These are phyloP conservation scores for Parnassius glacialis DNA, from an alignment of 2,888 invertebrate species.

Conservation along the genomic window DNA sequence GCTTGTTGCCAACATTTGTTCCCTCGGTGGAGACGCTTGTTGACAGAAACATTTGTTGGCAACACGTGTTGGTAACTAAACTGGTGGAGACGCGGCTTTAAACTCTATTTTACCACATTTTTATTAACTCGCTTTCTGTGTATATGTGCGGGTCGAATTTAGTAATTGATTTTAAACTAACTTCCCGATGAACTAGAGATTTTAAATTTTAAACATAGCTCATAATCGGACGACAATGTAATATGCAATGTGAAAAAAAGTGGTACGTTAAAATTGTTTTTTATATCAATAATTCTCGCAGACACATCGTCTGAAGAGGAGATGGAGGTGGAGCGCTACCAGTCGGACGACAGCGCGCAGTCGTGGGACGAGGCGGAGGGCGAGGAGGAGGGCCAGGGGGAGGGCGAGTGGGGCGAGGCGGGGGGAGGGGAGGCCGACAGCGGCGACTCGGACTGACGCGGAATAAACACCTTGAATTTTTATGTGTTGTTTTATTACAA, in stretches of 20 bases:
- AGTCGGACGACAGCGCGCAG: slow-evolving; percentile 56
- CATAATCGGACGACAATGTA: too few relatives aligned
- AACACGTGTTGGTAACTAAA: too few relatives aligned
- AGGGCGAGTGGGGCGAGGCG: slow-evolving; percentile 30
- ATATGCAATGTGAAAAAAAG: background rate
- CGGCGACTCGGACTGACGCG: slow-evolving; percentile 43
- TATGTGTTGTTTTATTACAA: slow-evolving; percentile 23
- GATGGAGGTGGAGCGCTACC: slow-evolving; percentile 54
- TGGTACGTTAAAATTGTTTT: background rate
- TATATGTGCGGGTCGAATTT: too few relatives aligned
- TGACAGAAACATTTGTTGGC: too few relatives aligned
- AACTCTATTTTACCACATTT: too few relatives aligned
- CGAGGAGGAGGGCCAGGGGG: slow-evolving; percentile 33
- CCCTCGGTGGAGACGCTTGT: too few relatives aligned
- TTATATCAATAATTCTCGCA: slow-evolving; percentile 31
- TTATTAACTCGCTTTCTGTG: too few relatives aligned
- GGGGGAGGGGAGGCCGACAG: slow-evolving; percentile 31
- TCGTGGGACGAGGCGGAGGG: slow-evolving; percentile 53
- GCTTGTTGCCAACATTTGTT: too few relatives aligned
- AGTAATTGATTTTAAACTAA: too few relatives aligned
- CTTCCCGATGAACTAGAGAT: too few relatives aligned
- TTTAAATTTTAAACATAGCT: too few relatives aligned
- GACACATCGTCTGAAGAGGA: slow-evolving; percentile 70
- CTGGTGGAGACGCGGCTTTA: too few relatives aligned
- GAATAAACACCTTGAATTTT: slow-evolving; percentile 37